Evolutionary conservation across 2,113 vertebrate species (phyloP).

Genomic region (Ranitomeya variabilis): DNA sequence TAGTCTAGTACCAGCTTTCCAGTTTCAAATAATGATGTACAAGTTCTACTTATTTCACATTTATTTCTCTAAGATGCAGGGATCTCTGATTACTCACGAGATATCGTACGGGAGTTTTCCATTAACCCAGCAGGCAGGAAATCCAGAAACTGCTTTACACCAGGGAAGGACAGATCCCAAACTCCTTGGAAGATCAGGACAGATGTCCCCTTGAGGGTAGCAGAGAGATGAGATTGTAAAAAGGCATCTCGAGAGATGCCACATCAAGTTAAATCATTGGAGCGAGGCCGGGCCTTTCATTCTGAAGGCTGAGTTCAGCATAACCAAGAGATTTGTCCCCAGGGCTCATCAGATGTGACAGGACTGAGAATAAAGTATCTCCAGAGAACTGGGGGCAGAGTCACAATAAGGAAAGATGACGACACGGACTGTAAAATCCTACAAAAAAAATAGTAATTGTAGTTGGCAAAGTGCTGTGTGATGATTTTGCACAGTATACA

Average conservation of each 20-base stretch:
- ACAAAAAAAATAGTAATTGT: constrained; percentile 1
- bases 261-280: constrained; percentile 59
- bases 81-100: background rate
- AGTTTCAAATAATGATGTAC: background rate
- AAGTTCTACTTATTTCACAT: background rate
- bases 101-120: constrained; percentile 26
- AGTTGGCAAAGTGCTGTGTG: constrained; percentile 7
- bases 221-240: constrained; percentile 57
- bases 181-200: constrained; percentile 54
- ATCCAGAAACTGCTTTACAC: constrained; percentile 18
- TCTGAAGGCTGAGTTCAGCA: constrained; percentile 59
- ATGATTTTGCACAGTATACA: background rate
- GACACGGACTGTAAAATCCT: constrained; percentile 7
- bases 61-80: background rate
- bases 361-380: constrained; percentile 48
- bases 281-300: constrained; percentile 54
- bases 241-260: constrained; percentile 57
- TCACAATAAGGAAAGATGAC: constrained; percentile 40
- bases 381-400: constrained; percentile 36
- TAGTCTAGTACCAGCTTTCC: background rate
- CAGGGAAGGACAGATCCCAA: constrained; percentile 41
- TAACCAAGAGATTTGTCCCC: constrained; percentile 57
- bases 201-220: constrained; percentile 54
- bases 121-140: constrained; percentile 47
- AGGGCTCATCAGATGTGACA: constrained; percentile 57